Evolutionary conservation across 1,140 invertebrate genomes (phyloP).

Genomic region (Cherax quadricarinatus): DNA sequence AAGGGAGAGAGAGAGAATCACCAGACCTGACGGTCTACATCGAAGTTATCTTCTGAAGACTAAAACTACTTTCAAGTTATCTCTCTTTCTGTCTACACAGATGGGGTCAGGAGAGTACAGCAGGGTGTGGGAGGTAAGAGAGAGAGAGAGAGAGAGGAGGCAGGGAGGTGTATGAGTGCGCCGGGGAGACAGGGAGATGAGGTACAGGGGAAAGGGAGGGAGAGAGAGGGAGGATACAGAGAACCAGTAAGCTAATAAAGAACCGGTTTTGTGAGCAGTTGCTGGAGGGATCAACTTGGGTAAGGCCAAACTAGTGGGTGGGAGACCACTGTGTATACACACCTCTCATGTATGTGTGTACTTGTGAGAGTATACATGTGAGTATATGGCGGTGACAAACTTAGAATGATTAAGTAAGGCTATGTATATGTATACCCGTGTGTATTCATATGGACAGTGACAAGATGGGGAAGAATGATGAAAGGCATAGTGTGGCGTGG

Average conservation of each 20-base stretch:
- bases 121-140: background rate
- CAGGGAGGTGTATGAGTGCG: too few species aligned
- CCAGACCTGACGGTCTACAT: too few species aligned
- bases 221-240: conserved; percentile 1
- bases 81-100: too few species aligned
- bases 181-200: background rate
- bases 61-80: too few species aligned
- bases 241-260: background rate
- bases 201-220: background rate
- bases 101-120: too few species aligned
- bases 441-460: background rate
- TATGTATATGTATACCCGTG: background rate
- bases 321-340: background rate
- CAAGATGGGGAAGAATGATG: too few species aligned
- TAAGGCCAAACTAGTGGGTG: background rate
- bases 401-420: background rate
- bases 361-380: background rate
- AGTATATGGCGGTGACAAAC: too few species aligned
- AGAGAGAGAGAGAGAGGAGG: too few species aligned
- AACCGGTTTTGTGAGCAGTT: background rate
- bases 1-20: background rate
- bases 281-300: background rate
- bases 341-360: background rate
- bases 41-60: too few species aligned
- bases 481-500: too few species aligned